These are phyloP conservation scores for Seriola rivoliana DNA, from an alignment of 2,113 vertebrate genomes.

Conservation along the genomic window DNA sequence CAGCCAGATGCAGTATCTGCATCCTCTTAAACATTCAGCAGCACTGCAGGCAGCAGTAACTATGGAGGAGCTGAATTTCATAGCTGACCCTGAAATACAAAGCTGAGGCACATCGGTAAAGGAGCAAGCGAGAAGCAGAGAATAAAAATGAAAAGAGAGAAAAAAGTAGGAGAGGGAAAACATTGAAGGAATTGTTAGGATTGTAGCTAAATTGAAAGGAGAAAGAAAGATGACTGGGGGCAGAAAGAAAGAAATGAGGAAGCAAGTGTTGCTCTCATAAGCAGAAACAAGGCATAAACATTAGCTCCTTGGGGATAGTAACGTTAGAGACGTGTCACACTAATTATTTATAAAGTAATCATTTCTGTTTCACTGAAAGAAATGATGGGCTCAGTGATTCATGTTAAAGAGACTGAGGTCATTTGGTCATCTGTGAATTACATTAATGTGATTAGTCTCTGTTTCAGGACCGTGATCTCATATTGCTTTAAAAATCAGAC, in stretches of 20 bases:
- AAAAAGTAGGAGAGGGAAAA: not conserved
- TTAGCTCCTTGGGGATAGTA: constrained; percentile 16
- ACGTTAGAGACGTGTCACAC: not conserved
- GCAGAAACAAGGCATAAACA: constrained; percentile 16
- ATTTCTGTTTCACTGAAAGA: constrained; percentile 21
- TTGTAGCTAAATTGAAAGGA: constrained; percentile 11
- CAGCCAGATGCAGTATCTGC: constrained; percentile 17
- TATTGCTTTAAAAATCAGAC: constrained; percentile 42
- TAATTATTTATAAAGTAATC: constrained; percentile 41
- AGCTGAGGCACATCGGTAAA: not conserved
- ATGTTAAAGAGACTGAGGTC: constrained; percentile 9
- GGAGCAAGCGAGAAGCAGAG: not conserved
- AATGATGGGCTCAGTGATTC: constrained; percentile 27
- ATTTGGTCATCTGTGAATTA: constrained; percentile 45
- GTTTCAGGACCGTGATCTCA: not conserved
- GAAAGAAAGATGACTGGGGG: constrained; percentile 11
- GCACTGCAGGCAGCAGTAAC: constrained; percentile 22
- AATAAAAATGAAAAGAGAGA: not conserved
- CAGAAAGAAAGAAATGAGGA: constrained; percentile 33
- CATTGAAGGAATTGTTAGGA: not conserved
- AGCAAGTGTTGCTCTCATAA: constrained; percentile 25
- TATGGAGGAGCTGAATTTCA: constrained; percentile 33
- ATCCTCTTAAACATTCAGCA: constrained; percentile 41
- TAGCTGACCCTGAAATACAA: constrained; percentile 32
- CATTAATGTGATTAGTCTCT: constrained; percentile 6